Percentiles rank a stretch among this genome's conserved stretches.
These are phyloP conservation scores for Callionymus lyra DNA, from an alignment of 2,113 vertebrate species.

Conservation along the genomic window DNA sequence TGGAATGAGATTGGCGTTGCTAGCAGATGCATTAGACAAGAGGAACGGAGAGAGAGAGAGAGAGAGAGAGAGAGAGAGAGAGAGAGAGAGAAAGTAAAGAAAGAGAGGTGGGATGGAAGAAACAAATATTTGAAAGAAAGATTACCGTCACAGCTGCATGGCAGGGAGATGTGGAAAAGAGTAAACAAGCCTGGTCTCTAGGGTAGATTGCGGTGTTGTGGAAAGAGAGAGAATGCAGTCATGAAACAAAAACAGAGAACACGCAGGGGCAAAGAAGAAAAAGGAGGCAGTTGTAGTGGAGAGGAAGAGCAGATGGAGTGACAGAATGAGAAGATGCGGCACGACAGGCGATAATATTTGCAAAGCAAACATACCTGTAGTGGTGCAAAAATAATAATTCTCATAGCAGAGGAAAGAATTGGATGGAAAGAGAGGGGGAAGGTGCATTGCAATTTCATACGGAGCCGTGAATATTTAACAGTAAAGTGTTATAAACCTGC, in stretches of 20 bases:
- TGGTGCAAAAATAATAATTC: conserved; percentile 30
- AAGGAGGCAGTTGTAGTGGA: conserved; percentile 2
- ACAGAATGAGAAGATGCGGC: conserved; percentile 17
- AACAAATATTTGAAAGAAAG: conserved; percentile 72
- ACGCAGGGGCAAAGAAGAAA: conserved; percentile 7
- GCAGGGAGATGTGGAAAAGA: conserved; percentile 55
- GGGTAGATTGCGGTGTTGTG: conserved; percentile 39
- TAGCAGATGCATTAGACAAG: too few relatives aligned
- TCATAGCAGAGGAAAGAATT: conserved; percentile 11
- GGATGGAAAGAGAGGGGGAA: conserved; percentile 10
- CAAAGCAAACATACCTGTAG: conserved; percentile 5
- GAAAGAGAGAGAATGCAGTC: conserved; percentile 4
- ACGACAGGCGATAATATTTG: conserved; percentile 18
- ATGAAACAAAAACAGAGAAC: conserved; percentile 23
- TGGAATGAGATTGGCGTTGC: conserved; percentile 31
- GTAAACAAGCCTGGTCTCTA: conserved; percentile 64
- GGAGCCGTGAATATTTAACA: too few relatives aligned
- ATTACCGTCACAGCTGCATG: conserved; percentile 59
- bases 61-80: conserved; percentile 1
- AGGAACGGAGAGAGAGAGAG: conserved; percentile 1
- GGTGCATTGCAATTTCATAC: not conserved
- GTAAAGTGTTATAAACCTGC: too few relatives aligned
- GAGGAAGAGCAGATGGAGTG: conserved; percentile 14
- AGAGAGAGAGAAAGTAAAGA: not conserved
- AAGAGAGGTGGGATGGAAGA: conserved; percentile 50